These are phyloP conservation scores for Pristionchus exspectatus DNA, from an alignment of 2,888 invertebrate genomes.

Conservation along the genomic window DNA sequence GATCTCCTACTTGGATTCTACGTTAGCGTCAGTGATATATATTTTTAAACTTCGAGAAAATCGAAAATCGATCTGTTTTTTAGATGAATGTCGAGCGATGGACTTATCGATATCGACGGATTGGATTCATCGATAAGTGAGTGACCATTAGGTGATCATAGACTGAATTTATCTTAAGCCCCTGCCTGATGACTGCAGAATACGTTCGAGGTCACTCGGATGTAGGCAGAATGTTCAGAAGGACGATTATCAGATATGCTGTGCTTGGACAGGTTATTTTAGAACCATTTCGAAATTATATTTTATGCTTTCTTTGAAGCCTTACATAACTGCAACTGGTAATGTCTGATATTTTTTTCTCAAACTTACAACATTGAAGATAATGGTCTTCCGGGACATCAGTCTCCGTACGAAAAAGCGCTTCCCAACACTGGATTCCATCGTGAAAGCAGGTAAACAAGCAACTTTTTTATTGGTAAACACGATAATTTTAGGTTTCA, in stretches of 20 bases:
- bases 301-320: neutral
- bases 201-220: slow-evolving; percentile 53
- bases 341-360: neutral
- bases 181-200: slow-evolving; percentile 19
- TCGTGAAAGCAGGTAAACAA: slow-evolving; percentile 42
- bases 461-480: neutral
- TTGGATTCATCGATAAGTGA: slow-evolving; percentile 55
- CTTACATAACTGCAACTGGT: neutral
- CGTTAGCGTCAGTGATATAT: neutral
- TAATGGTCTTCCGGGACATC: slow-evolving; percentile 55
- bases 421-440: slow-evolving; percentile 49
- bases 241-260: slow-evolving; percentile 50
- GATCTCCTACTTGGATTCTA: slow-evolving; percentile 55
- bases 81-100: slow-evolving; percentile 43
- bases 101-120: slow-evolving; percentile 46
- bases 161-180: neutral
- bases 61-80: neutral
- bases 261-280: slow-evolving; percentile 26
- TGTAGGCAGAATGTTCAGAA: slow-evolving; percentile 26
- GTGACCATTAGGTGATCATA: neutral
- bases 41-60: neutral
- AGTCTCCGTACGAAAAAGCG: slow-evolving; percentile 11
- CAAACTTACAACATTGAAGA: neutral
- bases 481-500: slow-evolving; percentile 9
- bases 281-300: neutral